These are phyloP conservation scores for Galago senegalensis DNA, from an alignment of 2,797 vertebrate genomes.

Conservation along the genomic window DNA sequence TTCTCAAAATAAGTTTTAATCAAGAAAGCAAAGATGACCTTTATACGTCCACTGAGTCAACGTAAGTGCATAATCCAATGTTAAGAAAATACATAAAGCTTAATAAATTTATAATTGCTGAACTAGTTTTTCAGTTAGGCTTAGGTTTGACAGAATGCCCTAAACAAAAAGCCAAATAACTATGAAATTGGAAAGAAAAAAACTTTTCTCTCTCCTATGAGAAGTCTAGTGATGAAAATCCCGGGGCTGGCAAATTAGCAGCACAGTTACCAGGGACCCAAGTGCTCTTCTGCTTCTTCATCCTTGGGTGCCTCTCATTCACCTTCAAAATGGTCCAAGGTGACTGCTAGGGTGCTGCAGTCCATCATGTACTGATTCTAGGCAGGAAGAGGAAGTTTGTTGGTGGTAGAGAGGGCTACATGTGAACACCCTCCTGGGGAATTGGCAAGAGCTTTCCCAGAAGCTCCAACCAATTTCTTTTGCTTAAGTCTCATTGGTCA, in stretches of 20 bases:
- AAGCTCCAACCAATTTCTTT: not conserved
- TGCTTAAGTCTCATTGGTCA: not conserved
- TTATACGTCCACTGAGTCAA: not conserved
- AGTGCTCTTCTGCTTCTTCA: not conserved
- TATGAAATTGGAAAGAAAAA: not conserved
- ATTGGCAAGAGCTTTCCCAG: not conserved
- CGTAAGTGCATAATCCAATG: not conserved
- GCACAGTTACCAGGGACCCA: too few relatives aligned
- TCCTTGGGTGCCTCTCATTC: not conserved
- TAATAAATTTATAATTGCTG: not conserved
- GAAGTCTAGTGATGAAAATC: not conserved
- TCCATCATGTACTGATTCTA: not conserved
- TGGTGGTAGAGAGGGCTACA: not conserved
- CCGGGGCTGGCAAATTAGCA: not conserved
- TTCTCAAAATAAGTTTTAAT: conserved; percentile 33
- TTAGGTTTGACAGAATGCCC: not conserved
- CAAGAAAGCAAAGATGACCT: not conserved
- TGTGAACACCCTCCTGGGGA: not conserved
- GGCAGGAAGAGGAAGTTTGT: not conserved
- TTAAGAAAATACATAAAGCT: not conserved
- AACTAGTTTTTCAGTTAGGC: not conserved
- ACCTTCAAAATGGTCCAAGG: not conserved
- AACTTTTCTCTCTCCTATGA: not conserved
- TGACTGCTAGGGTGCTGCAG: not conserved
- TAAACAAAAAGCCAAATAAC: conserved; percentile 26